Conservation (phyloP, 2,113 vertebrate genomes). For the Mesoclemmys tuberculata region DNA sequence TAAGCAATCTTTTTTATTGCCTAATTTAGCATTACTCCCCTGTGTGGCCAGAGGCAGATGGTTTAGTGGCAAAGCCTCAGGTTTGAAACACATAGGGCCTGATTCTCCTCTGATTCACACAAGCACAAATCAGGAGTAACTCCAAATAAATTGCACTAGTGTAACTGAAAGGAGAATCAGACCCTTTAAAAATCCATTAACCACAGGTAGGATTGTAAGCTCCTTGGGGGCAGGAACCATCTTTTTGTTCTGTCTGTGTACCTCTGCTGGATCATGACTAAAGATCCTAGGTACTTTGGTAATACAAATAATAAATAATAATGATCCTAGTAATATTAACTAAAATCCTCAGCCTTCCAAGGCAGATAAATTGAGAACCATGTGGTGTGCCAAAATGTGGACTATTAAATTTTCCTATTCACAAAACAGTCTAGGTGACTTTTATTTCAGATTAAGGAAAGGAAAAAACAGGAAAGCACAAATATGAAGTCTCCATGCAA, state of each 20-base stretch:
- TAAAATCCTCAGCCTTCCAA: slow-evolving; percentile 28
- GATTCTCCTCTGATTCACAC: background rate
- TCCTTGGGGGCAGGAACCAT: slow-evolving; percentile 14
- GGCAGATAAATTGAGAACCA: slow-evolving; percentile 1
- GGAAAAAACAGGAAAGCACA: background rate
- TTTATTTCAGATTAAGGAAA: slow-evolving; percentile 53
- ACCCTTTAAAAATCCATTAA: background rate
- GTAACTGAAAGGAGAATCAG: background rate
- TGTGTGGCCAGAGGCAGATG: background rate
- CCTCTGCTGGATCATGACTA: background rate
- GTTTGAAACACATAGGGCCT: background rate
- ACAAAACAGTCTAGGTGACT: background rate
- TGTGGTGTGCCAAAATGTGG: background rate
- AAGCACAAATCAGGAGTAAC: background rate
- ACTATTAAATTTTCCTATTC: background rate
- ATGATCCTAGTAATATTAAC: slow-evolving; percentile 38
- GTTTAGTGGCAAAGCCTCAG: background rate
- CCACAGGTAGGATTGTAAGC: background rate
- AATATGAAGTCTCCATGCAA: background rate
- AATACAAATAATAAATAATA: background rate
- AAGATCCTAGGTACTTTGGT: background rate
- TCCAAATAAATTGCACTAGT: background rate
- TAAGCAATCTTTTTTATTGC: slow-evolving; percentile 60
- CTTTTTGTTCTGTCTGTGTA: background rate
- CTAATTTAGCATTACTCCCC: slow-evolving; percentile 62